Conservation (phyloP, 2,113 vertebrate species). For the cat (Felis catus) region DNA sequence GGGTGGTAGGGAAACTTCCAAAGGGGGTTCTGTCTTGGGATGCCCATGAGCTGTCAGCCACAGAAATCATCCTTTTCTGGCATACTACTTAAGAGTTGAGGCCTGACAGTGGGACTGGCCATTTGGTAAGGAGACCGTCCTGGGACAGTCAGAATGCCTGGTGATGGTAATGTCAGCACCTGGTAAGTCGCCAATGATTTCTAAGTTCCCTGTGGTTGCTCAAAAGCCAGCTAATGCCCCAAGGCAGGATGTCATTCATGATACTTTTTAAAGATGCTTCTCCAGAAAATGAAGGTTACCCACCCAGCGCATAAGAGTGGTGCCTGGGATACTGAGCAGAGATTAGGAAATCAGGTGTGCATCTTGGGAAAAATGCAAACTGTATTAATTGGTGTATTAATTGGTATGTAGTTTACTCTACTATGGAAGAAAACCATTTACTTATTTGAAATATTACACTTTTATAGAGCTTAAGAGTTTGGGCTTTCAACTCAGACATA, state of each 20-base stretch:
- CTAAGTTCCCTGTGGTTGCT: neutral
- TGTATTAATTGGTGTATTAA: neutral
- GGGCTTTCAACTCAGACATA: neutral
- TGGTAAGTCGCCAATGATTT: no score
- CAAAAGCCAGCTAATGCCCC: neutral
- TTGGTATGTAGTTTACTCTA: neutral
- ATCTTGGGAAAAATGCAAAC: neutral
- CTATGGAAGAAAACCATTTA: neutral
- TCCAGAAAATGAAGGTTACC: neutral
- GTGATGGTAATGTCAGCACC: neutral
- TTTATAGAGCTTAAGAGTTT: neutral
- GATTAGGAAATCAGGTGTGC: neutral
- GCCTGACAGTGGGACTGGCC: accelerated
- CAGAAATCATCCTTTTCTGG: neutral
- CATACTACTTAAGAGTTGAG: neutral
- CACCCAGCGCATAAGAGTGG: neutral
- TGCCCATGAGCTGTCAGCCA: neutral
- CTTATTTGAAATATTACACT: neutral
- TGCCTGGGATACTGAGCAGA: neutral
- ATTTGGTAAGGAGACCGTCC: neutral
- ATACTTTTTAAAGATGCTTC: neutral
- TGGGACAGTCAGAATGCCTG: neutral
- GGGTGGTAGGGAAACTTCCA: neutral
- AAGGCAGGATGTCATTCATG: neutral
- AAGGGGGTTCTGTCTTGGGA: neutral